Evolutionary conservation across 2,113 vertebrate genomes (phyloP).

Genomic region (Platysteira castanea): DNA sequence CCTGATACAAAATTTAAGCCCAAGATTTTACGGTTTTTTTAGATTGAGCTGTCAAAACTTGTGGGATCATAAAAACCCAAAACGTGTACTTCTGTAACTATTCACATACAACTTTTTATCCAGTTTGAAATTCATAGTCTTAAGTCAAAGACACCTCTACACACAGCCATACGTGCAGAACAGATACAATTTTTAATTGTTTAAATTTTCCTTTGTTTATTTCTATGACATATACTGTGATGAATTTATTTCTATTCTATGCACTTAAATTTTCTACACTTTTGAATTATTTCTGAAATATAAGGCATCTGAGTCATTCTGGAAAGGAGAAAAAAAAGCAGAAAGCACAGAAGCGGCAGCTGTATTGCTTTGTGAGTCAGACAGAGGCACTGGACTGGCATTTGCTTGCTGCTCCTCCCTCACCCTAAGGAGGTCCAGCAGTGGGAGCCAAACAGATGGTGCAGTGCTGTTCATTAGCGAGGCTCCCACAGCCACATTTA

Average conservation of each 20-base stretch:
- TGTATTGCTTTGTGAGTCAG: neutral
- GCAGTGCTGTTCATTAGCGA: neutral
- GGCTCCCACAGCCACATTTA: neutral
- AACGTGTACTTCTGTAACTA: neutral
- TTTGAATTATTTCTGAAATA: neutral
- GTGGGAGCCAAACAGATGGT: neutral
- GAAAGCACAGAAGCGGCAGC: neutral
- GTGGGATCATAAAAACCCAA: neutral
- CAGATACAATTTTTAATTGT: neutral
- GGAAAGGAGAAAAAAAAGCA: neutral
- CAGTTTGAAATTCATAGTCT: neutral
- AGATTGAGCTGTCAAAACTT: neutral
- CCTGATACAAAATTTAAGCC: neutral
- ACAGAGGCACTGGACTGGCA: neutral
- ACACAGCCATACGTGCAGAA: neutral
- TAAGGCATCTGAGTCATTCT: neutral
- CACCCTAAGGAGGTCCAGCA: neutral
- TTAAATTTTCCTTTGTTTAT: neutral
- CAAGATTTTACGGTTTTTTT: neutral
- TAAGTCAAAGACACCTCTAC: neutral
- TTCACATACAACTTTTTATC: neutral
- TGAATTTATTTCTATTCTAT: neutral
- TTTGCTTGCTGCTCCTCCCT: neutral
- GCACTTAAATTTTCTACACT: neutral
- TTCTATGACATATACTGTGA: neutral